A percentile compares a stretch with the other conserved stretches of the same genome.
Evolutionary conservation across 1,140 invertebrate species (phyloP).

Genomic region (Cherax quadricarinatus): DNA sequence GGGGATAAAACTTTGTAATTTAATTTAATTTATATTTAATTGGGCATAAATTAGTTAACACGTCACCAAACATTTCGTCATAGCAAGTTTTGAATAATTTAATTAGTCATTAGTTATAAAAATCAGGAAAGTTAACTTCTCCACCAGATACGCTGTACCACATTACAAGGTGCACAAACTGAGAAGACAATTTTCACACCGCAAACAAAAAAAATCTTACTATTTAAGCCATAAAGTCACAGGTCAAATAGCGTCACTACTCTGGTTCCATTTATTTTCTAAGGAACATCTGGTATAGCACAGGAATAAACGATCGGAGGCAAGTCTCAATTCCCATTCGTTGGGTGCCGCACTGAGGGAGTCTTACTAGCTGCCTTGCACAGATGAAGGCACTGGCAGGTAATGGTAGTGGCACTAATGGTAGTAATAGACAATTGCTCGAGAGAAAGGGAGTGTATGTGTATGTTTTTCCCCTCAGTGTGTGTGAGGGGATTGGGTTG

Average conservation of each 20-base stretch:
- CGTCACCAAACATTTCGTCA: no score
- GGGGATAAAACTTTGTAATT: no score
- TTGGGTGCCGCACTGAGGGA: no score
- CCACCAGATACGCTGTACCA: no score
- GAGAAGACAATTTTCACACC: no score
- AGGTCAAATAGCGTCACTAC: neutral
- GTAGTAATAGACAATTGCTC: neutral
- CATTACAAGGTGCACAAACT: no score
- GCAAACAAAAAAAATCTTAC: neutral
- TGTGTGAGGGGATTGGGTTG: neutral
- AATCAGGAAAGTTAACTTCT: no score
- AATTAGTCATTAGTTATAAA: no score
- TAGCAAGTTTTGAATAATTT: no score
- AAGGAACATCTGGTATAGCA: neutral
- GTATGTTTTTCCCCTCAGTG: neutral
- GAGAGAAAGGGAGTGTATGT: neutral
- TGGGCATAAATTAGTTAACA: no score
- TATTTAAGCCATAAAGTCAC: neutral
- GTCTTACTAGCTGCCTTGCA: neutral
- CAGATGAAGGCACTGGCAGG: neutral
- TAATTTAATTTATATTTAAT: no score
- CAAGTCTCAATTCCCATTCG: neutral
- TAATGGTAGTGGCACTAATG: neutral
- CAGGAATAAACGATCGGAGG: neutral
- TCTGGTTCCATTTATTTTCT: neutral